phyloP scores from a whole-genome alignment of 2,888 invertebrate species.

The Xestia rhomboidea region DNA sequence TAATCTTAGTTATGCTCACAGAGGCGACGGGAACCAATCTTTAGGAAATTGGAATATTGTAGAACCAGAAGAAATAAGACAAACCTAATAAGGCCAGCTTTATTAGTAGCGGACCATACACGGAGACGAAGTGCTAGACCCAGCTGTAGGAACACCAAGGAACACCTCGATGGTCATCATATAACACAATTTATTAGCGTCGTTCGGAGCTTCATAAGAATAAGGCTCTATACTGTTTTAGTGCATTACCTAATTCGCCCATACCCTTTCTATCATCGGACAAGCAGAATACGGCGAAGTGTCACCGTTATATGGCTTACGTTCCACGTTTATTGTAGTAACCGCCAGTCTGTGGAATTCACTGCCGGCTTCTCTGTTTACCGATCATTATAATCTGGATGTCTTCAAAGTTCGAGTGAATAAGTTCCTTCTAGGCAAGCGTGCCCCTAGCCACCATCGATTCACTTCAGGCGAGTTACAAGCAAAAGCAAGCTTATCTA shows the following conservation, averaged over 20 bases:
- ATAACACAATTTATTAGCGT: neutral
- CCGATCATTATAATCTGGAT: neutral
- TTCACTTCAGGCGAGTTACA: neutral
- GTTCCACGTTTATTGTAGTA: neutral
- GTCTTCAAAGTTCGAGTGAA: neutral
- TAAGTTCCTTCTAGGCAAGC: neutral
- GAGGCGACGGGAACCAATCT: neutral
- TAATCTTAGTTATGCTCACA: neutral
- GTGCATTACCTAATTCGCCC: too few relatives aligned
- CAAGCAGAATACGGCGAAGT: neutral
- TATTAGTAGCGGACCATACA: neutral
- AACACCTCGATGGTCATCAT: neutral
- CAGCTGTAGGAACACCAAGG: neutral
- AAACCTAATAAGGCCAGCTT: neutral
- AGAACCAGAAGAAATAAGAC: neutral
- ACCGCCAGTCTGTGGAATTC: neutral
- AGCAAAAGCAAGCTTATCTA: neutral
- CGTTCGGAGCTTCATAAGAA: too few relatives aligned
- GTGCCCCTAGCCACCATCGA: neutral
- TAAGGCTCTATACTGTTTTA: too few relatives aligned
- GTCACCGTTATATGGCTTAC: neutral
- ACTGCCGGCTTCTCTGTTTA: neutral
- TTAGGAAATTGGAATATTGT: neutral
- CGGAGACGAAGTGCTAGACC: neutral
- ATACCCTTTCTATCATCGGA: neutral